Base-by-base conservation (phyloP, 2,797 vertebrate genomes). In the Ctenochaetus hawaiiensis region DNA sequence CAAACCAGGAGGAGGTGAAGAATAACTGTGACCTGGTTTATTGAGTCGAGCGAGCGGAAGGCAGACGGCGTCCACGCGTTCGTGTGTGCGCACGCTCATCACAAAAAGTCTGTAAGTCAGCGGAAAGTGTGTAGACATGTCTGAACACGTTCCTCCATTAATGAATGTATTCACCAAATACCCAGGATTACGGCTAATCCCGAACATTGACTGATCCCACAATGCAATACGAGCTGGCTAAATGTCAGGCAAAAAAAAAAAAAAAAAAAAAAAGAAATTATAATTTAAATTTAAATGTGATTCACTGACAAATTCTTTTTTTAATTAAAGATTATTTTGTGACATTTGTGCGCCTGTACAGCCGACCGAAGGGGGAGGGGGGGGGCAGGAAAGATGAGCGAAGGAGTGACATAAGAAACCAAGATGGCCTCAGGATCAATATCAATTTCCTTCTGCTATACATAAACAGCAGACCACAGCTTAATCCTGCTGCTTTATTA, bases 101-200 rank as follows among this genome's bases (percentile, higher is more conserved):
- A 12, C 34, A 26, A 26, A 26, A 75, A 74, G 45, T 34, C 37
- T 17, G 58, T 3, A 67, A 79, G 88, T 90, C 88, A 86, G 89
- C 87, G 26, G 72, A 30, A 84, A 87, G 66, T 22, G 64, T 14
- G 51, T 22, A 48, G 5, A 51, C 56, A 44, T 20, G 78, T 69
- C 77, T 48, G 68, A 47, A 75, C 87, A 88, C 72, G 71, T 71
- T 73, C 71, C 62, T 43, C 70, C 80, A 69, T 85, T 91, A 92
- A 92, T 87, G 73, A 91, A 90, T 67, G 80, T 83, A 75, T 89
- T 84, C 75, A 37, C 56, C 84, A 75, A 87, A 91, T 63, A 84
- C 88, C 83, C 52, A 0, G 87, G 89, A 89, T 93, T 94, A 93
- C 0, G n/a, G 53, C 73, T 93, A 92, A 94, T 93, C 92, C 90